Percentiles rank a stretch among this genome's conserved stretches.
These are phyloP conservation scores for Xestia rhomboidea DNA, from an alignment of 2,888 invertebrate species.

Conservation along the genomic window DNA sequence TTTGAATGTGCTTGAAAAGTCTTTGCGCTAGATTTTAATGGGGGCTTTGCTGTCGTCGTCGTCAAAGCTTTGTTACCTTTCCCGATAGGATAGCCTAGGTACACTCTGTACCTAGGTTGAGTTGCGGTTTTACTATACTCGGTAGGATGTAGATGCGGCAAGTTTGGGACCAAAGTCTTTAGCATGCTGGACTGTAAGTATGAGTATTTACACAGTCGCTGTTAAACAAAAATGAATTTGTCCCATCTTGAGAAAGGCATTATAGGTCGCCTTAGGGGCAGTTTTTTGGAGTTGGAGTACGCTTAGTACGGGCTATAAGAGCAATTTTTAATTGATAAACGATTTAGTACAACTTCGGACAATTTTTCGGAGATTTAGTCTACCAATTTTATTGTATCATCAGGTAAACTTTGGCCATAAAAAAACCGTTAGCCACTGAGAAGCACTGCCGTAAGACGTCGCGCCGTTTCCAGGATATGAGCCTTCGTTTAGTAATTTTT, in stretches of 20 bases:
- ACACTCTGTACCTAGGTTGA: not conserved
- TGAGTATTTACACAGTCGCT: too few relatives aligned
- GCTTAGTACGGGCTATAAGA: too few relatives aligned
- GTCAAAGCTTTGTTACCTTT: not conserved
- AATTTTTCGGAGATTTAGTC: too few relatives aligned
- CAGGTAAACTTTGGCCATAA: not conserved
- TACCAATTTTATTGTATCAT: not conserved
- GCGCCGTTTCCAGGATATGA: not conserved
- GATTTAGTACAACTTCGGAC: too few relatives aligned
- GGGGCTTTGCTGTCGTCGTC: not conserved
- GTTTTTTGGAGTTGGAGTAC: not conserved
- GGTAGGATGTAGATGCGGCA: not conserved
- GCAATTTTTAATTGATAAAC: too few relatives aligned
- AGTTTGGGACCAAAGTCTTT: not conserved
- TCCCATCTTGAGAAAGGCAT: not conserved
- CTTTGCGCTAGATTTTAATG: not conserved
- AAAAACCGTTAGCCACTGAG: not conserved
- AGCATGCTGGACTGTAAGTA: not conserved
- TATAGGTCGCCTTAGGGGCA: not conserved
- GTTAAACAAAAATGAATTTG: too few relatives aligned
- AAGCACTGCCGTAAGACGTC: not conserved
- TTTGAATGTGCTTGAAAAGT: not conserved
- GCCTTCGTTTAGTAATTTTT: not conserved
- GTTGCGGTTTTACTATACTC: not conserved
- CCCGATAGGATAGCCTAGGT: not conserved